phyloP scores from a whole-genome alignment of 2,113 vertebrate genomes.

The Redunca redunca region DNA sequence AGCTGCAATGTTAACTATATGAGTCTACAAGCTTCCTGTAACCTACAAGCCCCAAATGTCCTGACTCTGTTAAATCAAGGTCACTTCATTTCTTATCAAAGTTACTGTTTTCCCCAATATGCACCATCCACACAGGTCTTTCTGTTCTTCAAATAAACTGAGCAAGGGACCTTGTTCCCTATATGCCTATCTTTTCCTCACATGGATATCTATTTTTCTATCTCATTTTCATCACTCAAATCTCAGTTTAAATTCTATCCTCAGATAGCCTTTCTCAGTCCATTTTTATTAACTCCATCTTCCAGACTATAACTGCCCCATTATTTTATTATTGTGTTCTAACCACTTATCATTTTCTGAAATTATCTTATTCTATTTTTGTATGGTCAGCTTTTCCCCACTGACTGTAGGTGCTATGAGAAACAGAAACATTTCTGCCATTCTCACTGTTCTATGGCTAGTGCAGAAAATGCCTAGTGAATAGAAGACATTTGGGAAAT shows the following conservation, averaged over 20 bases:
- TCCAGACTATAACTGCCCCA: not conserved
- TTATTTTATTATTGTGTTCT: not conserved
- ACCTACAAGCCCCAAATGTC: not conserved
- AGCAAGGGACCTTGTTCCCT: not conserved
- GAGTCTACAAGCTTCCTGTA: not conserved
- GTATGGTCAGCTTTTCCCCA: not conserved
- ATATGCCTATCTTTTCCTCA: fast-evolving
- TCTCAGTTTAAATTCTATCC: not conserved
- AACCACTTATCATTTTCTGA: not conserved
- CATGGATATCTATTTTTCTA: not conserved
- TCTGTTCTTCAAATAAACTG: not conserved
- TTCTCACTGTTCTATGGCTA: not conserved
- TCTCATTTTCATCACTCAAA: not conserved
- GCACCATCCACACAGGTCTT: not conserved
- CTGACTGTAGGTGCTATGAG: not conserved
- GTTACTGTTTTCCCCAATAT: not conserved
- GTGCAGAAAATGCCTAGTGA: not conserved
- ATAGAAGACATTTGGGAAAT: not conserved
- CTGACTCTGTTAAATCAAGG: not conserved
- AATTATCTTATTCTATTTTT: not conserved
- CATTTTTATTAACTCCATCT: not conserved
- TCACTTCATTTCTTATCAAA: not conserved
- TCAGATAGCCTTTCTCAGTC: not conserved
- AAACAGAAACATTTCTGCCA: not conserved
- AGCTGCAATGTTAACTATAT: too few relatives aligned